Conservation (phyloP, 2,797 vertebrate genomes). For the Ficedula albicollis region DNA sequence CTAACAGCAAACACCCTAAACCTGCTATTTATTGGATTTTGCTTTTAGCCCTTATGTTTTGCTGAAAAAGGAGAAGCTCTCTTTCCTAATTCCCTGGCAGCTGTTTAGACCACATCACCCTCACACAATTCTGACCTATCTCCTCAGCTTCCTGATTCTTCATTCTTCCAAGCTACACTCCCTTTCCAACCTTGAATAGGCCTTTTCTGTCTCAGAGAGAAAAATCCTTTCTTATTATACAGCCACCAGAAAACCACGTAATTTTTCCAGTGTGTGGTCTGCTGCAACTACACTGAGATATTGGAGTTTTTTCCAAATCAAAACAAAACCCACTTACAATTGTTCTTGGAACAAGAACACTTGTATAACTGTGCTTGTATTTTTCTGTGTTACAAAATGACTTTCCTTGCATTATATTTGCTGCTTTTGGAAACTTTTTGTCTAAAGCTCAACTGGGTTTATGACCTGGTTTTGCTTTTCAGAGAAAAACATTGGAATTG, state of each 20-base stretch:
- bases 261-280: conserved; percentile 69
- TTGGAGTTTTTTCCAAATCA: conserved; percentile 60
- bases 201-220: conserved; percentile 52
- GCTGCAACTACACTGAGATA: conserved; percentile 52
- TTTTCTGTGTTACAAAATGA: conserved; percentile 57
- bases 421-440: conserved; percentile 51
- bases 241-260: conserved; percentile 50
- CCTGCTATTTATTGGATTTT: not conserved
- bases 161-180: not conserved
- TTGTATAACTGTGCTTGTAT: conserved; percentile 56
- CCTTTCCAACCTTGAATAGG: conserved; percentile 27
- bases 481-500: not conserved
- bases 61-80: not conserved
- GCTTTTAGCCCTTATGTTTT: not conserved
- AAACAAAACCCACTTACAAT: conserved; percentile 68
- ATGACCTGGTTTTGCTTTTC: conserved; percentile 8
- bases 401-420: conserved; percentile 29
- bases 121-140: not conserved
- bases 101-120: conserved; percentile 18
- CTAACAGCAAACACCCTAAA: not conserved
- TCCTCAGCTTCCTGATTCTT: conserved; percentile 41
- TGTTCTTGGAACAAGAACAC: conserved; percentile 64
- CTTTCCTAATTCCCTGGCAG: conserved; percentile 6
- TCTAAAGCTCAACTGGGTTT: not conserved
- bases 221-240: conserved; percentile 47